Evolutionary conservation across 2,113 vertebrate genomes (phyloP).

Genomic region (Poecilia latipinna): DNA sequence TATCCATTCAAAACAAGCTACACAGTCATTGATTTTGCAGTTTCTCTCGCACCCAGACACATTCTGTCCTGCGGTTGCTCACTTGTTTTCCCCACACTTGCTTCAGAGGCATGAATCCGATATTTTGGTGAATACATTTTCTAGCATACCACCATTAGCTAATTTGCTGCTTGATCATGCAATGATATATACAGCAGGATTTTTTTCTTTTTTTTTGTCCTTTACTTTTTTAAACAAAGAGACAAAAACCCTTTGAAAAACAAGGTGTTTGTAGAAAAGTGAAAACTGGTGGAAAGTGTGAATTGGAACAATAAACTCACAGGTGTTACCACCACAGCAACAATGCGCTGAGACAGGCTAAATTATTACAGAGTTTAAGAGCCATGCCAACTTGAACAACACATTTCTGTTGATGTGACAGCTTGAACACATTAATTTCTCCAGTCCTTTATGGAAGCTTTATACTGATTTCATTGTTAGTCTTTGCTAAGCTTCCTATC

Average conservation of each 20-base stretch:
- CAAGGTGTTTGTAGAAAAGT: not conserved
- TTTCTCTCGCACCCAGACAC: not conserved
- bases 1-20: not conserved
- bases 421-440: too few relatives aligned
- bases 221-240: too few relatives aligned
- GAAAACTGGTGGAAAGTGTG: not conserved
- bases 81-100: not conserved
- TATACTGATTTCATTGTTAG: not conserved
- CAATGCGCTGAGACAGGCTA: not conserved
- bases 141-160: not conserved
- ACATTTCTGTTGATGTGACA: not conserved
- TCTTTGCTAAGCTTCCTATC: not conserved
- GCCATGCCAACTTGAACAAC: not conserved
- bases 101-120: not conserved
- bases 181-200: too few relatives aligned
- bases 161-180: not conserved
- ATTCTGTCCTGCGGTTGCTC: not conserved
- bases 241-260: not conserved
- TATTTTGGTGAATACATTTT: too few relatives aligned
- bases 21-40: not conserved
- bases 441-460: not conserved
- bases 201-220: too few relatives aligned
- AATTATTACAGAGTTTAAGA: not conserved
- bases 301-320: too few relatives aligned
- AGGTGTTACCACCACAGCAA: not conserved